Evolutionary conservation across 37 sponge, comb jelly and placozoan genomes (phyloP), one percentile per base, ranked within the genome.

Genomic region (Diacarnus erythraeanus): DNA sequence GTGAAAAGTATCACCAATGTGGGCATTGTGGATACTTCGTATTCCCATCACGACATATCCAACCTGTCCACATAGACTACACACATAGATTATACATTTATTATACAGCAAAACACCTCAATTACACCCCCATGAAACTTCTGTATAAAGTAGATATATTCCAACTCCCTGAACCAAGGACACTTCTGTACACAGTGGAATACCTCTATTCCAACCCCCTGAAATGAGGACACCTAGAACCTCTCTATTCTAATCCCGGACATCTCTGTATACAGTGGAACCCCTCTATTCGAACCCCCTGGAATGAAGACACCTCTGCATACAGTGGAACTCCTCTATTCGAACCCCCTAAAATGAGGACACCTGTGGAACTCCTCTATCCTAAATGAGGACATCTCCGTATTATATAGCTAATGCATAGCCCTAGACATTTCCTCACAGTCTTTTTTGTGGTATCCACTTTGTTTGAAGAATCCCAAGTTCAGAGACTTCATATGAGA

Each of bases 1-100:
- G 59, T 86, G 77, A n/a, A 95, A 88, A 2, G 99, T 98, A 69
- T 98, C 99, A 41, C 99, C 99, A n/a, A 98, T 84, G 38, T 66
- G 74, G 27, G 97, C 87, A 57, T 98, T 94, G 8, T 69, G 56
- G 35, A 80, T 80, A 57, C 43, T 76, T n/a, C 78, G 83, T 90
- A 98, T 96, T 42, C 89, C 92, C 61, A 89, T 36, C 36, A 90
- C 77, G 18, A 93, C 61, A 39, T 93, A 98, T 0, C 99, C 99
- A 26, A 98, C 92, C 58, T 98, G 99, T 1, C 99, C 99, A 84
- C 63, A 41, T 54, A n/a, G n/a, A n/a, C n/a, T n/a, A n/a, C n/a
- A n/a, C 56, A 20, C 17, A 17, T 54, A 20, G 56, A 54, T 54
- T 20, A 20, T 54, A 17, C 10, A 54, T 10, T 54, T 54, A 54